Evolutionary conservation across 2,888 invertebrate genomes (phyloP), one percentile per base, ranked within the genome.

Genomic region (Tetragonisca angustula): DNA sequence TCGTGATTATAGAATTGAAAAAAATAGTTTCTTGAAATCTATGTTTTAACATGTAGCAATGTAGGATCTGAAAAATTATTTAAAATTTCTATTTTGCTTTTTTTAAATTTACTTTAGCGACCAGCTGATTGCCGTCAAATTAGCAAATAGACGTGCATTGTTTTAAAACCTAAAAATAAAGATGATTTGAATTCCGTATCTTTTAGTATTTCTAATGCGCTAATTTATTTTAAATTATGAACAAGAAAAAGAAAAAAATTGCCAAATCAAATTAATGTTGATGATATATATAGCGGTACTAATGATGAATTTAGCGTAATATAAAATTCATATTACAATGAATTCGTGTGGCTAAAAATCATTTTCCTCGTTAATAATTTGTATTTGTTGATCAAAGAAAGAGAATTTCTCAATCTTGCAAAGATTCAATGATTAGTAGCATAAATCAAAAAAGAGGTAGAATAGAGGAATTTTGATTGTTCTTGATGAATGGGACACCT

Each of bases 401-500:
- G 4, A 43, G 43, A 74, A 36, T 72, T 76, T 74, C 43, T 69
- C 36, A 67, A 21, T 49, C 54, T 65, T 24, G 68, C 54, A 27
- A 52, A 50, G 72, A 68, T 80, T 56, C 59, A 54, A 65, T 75
- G 71, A 74, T 83, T 75, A 79, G 52, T 56, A 15, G 6, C 49
- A 50, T 17, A 52, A 61, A 78, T 69, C 65, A 50, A 54, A 54
- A 74, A 27, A 52, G 32, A 27, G 65, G 27, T 73, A 86, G 77
- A 82, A 79, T 59, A 82, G 75, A 77, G 50, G 77, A 75, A 72
- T 78, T 81, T 81, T 81, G 76, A 88, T 83, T 83, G 78, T 84
- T 87, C 80, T 49, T 36, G 1, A 0, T 80, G 87, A 83, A 88
- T 81, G 73, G 79, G 52, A 49, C 80, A 84, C 78, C 84, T 88